Evolutionary conservation across 2,113 vertebrate genomes (phyloP).

Genomic region (Aphyosemion australe): DNA sequence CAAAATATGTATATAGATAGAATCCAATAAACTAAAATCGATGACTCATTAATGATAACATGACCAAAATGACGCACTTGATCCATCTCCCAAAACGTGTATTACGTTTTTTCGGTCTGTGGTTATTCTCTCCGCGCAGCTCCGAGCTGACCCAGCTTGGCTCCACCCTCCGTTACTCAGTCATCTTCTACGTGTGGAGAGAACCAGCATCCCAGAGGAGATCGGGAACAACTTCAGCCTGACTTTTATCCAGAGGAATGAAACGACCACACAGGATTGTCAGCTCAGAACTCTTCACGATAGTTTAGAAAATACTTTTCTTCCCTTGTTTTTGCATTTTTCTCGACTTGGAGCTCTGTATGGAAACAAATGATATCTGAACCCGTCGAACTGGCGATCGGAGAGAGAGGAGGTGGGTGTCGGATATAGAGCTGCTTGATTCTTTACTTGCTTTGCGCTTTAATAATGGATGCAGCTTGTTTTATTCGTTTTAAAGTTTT

Average conservation of each 20-base stretch:
- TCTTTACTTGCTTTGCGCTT: conserved; percentile 14
- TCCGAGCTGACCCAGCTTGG: not conserved
- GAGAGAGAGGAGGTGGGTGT: conserved; percentile 61
- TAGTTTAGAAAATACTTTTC: not conserved
- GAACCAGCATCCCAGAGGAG: conserved; percentile 45
- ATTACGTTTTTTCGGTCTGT: too few species aligned
- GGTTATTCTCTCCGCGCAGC: too few species aligned
- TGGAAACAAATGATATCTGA: conserved; percentile 66
- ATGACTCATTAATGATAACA: too few species aligned
- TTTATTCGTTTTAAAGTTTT: conserved; percentile 9
- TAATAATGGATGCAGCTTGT: conserved; percentile 7
- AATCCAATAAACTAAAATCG: too few species aligned
- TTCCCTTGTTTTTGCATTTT: not conserved
- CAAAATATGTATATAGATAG: too few species aligned
- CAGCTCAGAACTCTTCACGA: not conserved
- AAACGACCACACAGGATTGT: conserved; percentile 6
- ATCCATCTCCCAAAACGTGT: too few species aligned
- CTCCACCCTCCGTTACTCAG: conserved; percentile 64
- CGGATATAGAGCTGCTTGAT: conserved; percentile 28
- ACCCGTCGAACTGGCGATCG: conserved; percentile 23
- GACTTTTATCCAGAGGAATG: conserved; percentile 25
- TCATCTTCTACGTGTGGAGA: conserved; percentile 59
- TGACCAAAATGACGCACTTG: too few species aligned
- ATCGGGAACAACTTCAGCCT: conserved; percentile 8
- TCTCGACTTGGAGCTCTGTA: conserved; percentile 37